phyloP scores from a whole-genome alignment of 2,797 vertebrate species.

The Luscinia megarhynchos region DNA sequence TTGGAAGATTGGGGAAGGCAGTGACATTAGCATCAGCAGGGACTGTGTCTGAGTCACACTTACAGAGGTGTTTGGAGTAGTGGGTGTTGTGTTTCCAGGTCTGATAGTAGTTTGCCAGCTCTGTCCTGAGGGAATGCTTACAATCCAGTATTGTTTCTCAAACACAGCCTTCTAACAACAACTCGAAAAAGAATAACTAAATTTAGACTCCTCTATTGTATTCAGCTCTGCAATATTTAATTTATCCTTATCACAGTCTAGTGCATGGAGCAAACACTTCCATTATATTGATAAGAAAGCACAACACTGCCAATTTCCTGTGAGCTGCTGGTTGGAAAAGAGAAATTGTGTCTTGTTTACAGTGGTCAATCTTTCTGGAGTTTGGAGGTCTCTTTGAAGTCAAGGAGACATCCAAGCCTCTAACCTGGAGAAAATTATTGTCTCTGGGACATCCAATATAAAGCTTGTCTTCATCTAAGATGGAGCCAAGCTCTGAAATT shows the following conservation, averaged over 20 bases:
- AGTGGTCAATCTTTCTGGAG: neutral
- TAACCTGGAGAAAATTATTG: neutral
- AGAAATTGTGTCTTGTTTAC: neutral
- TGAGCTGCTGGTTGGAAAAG: neutral
- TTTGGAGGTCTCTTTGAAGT: neutral
- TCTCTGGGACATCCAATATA: neutral
- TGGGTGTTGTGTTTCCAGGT: neutral
- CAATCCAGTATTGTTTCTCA: neutral
- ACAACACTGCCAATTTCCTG: neutral
- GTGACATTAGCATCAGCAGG: neutral
- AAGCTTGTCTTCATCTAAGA: neutral
- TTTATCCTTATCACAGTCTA: neutral
- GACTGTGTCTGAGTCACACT: neutral
- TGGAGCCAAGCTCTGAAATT: neutral
- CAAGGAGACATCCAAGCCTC: neutral
- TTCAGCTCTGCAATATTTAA: neutral
- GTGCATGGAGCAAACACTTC: neutral
- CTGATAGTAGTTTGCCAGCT: neutral
- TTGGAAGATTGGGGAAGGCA: neutral
- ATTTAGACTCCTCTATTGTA: neutral
- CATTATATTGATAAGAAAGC: neutral
- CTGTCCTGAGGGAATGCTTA: neutral
- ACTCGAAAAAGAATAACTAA: neutral
- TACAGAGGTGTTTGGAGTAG: neutral
- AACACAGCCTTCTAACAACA: neutral